Conservation (phyloP, 2,888 invertebrate genomes). For the Druceiella hillmani region DNA sequence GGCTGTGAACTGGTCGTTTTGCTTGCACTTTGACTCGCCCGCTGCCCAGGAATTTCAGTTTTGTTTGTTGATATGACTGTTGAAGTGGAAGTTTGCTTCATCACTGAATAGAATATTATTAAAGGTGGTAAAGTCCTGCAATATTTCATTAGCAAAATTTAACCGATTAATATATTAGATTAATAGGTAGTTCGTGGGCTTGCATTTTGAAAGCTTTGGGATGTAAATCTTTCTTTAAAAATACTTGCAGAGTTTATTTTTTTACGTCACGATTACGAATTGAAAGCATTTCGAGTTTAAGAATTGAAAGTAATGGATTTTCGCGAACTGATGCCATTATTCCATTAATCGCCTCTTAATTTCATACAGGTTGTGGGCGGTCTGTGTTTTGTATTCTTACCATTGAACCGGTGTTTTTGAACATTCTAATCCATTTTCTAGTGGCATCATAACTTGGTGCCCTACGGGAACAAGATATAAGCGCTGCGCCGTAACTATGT, state of each 20-base stretch:
- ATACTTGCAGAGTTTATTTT: constrained; percentile 18
- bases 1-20: constrained; percentile 5
- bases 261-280: constrained; percentile 21
- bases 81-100: no score
- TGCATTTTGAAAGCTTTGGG: constrained; percentile 9
- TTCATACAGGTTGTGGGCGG: constrained; percentile 9
- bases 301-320: constrained; percentile 21
- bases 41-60: no score
- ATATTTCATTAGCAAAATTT: constrained; percentile 1
- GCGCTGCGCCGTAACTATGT: no score
- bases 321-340: constrained; percentile 18
- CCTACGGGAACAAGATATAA: no score
- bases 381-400: constrained; percentile 19
- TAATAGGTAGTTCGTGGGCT: constrained; percentile 5
- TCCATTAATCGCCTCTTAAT: constrained; percentile 11
- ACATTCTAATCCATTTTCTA: constrained; percentile 20
- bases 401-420: constrained; percentile 15
- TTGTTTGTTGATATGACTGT: no score
- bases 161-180: not conserved
- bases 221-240: constrained; percentile 16
- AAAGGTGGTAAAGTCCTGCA: not conserved
- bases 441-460: constrained; percentile 17
- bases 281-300: constrained; percentile 21
- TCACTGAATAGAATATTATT: no score
- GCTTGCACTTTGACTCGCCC: no score